Base-by-base conservation (phyloP, 2,113 vertebrate genomes). In the Mustela lutreola region DNA sequence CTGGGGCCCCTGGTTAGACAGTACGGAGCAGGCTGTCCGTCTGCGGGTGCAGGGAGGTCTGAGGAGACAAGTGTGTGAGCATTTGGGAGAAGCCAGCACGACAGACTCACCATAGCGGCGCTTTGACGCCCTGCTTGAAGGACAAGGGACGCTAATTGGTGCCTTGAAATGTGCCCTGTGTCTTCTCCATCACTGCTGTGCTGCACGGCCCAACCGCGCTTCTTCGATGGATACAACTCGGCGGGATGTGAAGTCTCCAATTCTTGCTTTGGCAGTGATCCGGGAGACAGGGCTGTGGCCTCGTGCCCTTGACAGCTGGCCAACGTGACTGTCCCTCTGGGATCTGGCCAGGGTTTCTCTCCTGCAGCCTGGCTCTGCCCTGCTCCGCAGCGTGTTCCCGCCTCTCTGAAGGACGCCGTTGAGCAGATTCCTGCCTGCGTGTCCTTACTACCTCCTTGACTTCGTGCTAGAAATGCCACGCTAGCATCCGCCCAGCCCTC, bases 51-150 rank as follows among this genome's bases (percentile, higher is more conserved):
- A 4, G 24, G 24, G 22, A 31, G 26, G 4, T 2, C 14, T 48
- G 65, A 53, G 26, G 53, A 24, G n/a, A 58, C 16, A 0, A 36
- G 24, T 10, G 0, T 11, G 10, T 28, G 5, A 7, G 33, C 65
- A 2, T 21, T 1, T 22, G 14, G 62, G 73, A 56, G 63, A 36
- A 53, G 80, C 62, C 11, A 22, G 87, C 5, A 2, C 14, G 24
- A 50, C 36, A 2, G n/a, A 6, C 21, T 22, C 2, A 3, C 19
- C 18, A 2, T 0, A 16, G 45, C 12, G 3, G 1, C 31, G 5
- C 45, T 31, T 48, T 2, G 60, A 48, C 39, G 70, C 22, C 71
- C 53, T 15, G 8, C 22, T 0, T 73, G 53, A 60, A 78, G 56
- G 53, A 26, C n/a, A 6, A 15, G 2, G 48, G 48, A 1, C 18